Evolutionary conservation across 2,888 invertebrate species (phyloP), one percentile per base, ranked within the genome.

Genomic region (Tenthredo scrophulariae): DNA sequence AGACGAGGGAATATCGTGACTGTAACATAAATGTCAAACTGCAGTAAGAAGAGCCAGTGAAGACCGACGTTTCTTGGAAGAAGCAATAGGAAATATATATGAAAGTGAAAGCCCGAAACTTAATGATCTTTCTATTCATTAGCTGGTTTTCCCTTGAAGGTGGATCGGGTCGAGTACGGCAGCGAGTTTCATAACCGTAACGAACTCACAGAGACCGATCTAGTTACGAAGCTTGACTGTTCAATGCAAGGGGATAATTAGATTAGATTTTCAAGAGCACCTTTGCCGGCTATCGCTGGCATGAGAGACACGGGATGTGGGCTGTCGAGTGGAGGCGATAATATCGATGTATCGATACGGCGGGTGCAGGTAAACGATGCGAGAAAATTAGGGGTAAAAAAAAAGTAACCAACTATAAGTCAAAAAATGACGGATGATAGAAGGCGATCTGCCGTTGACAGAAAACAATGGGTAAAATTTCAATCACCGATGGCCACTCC

Each of bases 191-290:
- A 43, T 40, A 58, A 22, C 58, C 33, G 80, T 62, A 80, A 80
- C 22, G 58, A 80, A 80, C 40, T 40, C 58, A 26, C 80, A 26
- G 37, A 62, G 80, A 80, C 37, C 62, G 33, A 58, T 40, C 37
- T 80, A 43, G 62, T 80, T 80, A 62, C 3, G 62, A 62, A 62
- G 58, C 80, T 80, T 58, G 62, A 58, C 58, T 80, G 80, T 80
- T 80, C 80, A 62, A 80, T 62, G 40, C 62, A 62, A 58, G 50
- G 33, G 58, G 58, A 80, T 62, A 80, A 80, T 62, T 62, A 40
- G 80, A 58, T 80, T 62, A 80, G 62, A 80, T 80, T 80, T 62
- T 58, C 33, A 4, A 37, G 62, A 80, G 80, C 58, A 62, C 40
- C 29, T 13, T 9, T 37, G 40, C 37, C 22, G 37, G 22, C 40